phyloP scores from a whole-genome alignment of 2,888 invertebrate species.

The Dasypolia templi region DNA sequence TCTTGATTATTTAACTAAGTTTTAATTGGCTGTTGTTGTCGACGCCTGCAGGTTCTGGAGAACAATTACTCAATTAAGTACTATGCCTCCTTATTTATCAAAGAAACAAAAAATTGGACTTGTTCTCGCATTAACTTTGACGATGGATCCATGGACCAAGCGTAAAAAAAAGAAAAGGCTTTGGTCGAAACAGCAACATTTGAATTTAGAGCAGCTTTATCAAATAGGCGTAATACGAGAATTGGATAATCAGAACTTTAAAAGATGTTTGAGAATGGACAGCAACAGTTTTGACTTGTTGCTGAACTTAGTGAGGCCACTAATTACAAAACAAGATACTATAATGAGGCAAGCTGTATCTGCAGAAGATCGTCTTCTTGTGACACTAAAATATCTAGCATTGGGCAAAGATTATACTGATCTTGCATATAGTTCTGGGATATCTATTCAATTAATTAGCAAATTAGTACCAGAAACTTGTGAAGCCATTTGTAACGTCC shows the following conservation, averaged over 20 bases:
- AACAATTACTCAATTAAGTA: neutral
- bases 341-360: slow-evolving; percentile 22
- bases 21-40: neutral
- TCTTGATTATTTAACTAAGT: neutral
- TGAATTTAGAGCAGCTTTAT: slow-evolving; percentile 5
- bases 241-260: slow-evolving; percentile 8
- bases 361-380: slow-evolving; percentile 17
- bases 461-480: slow-evolving; percentile 27
- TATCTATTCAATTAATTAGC: slow-evolving; percentile 18
- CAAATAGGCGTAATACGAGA: slow-evolving; percentile 7
- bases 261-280: slow-evolving; percentile 17
- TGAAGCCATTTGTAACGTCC: slow-evolving; percentile 16
- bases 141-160: neutral
- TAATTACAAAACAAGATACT: slow-evolving; percentile 20
- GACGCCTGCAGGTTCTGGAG: neutral
- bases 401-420: slow-evolving; percentile 21
- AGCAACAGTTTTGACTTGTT: slow-evolving; percentile 4
- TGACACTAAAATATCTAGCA: slow-evolving; percentile 16
- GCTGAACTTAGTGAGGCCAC: slow-evolving; percentile 19
- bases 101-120: slow-evolving; percentile 15
- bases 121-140: slow-evolving; percentile 10
- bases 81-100: slow-evolving; percentile 17
- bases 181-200: slow-evolving; percentile 2
- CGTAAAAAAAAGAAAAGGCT: slow-evolving; percentile 5
- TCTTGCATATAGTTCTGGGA: slow-evolving; percentile 5